Conservation (phyloP, 2,888 invertebrate species). For the Dorcus parallelipipedus region DNA sequence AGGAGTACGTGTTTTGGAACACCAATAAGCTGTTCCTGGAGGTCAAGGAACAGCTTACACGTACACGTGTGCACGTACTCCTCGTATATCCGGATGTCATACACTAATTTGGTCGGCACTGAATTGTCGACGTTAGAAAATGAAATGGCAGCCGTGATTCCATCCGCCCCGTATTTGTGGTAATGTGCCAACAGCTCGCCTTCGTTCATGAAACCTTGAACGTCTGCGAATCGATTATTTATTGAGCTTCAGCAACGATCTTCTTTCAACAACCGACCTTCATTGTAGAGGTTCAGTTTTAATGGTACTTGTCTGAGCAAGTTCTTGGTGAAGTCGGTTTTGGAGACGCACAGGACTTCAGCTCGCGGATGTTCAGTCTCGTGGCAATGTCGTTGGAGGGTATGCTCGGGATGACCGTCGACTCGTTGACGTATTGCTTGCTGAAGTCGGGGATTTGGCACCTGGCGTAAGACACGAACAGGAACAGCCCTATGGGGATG, state of each 20-base stretch:
- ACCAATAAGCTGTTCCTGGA: constrained; percentile 16
- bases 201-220: constrained; percentile 33
- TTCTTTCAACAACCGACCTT: constrained; percentile 31
- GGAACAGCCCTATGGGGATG: constrained; percentile 40
- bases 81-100: constrained; percentile 37
- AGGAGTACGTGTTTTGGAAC: constrained; percentile 18
- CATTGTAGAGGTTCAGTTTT: constrained; percentile 35
- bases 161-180: constrained; percentile 22
- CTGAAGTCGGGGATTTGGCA: constrained; percentile 38
- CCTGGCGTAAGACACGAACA: constrained; percentile 41
- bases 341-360: constrained; percentile 36
- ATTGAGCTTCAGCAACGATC: no score
- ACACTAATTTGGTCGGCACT: constrained; percentile 32
- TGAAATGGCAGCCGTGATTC: constrained; percentile 33
- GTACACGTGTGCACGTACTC: constrained; percentile 30
- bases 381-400: constrained; percentile 24
- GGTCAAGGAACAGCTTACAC: constrained; percentile 21
- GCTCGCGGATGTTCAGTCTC: constrained; percentile 20
- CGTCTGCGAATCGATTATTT: constrained; percentile 14
- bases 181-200: constrained; percentile 33
- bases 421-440: constrained; percentile 34
- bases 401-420: constrained; percentile 30
- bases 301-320: constrained; percentile 37
- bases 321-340: constrained; percentile 32
- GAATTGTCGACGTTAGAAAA: constrained; percentile 29